These are phyloP conservation scores for Diachasmimorpha longicaudata DNA, from an alignment of 1,140 invertebrate genomes.

Conservation along the genomic window DNA sequence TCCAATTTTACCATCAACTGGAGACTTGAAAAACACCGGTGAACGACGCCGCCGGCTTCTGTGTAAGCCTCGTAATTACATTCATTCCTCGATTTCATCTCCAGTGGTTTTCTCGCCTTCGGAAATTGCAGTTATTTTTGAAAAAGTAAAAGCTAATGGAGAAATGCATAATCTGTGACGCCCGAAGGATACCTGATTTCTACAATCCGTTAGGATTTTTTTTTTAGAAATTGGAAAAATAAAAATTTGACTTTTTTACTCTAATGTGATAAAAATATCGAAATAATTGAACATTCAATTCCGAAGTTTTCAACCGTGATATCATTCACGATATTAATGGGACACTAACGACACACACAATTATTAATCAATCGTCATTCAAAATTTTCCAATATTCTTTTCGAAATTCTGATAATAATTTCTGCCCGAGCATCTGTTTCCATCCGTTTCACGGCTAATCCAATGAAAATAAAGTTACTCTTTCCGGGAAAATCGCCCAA, in stretches of 20 bases:
- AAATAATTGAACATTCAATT: not conserved
- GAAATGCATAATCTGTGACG: not conserved
- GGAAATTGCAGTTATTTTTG: not conserved
- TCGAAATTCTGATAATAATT: no score
- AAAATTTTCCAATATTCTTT: no score
- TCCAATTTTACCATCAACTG: not conserved
- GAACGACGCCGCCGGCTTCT: not conserved
- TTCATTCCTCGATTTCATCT: conserved; percentile 5
- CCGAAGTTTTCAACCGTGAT: no score
- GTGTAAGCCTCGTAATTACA: not conserved
- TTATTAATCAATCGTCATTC: no score
- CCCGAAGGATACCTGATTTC: not conserved
- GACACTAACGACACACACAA: no score
- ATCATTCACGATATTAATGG: no score
- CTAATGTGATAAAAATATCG: not conserved
- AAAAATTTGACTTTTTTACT: no score
- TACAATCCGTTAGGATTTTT: not conserved
- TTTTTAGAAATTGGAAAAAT: not conserved
- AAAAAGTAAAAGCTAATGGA: not conserved
- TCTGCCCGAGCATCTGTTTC: no score
- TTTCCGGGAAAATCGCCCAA: conserved; percentile 17
- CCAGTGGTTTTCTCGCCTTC: not conserved
- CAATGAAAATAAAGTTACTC: not conserved
- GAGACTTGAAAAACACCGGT: not conserved
- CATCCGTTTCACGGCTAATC: no score